These are phyloP conservation scores for Cerceris rybyensis DNA, from an alignment of 2,888 invertebrate species.

Conservation along the genomic window DNA sequence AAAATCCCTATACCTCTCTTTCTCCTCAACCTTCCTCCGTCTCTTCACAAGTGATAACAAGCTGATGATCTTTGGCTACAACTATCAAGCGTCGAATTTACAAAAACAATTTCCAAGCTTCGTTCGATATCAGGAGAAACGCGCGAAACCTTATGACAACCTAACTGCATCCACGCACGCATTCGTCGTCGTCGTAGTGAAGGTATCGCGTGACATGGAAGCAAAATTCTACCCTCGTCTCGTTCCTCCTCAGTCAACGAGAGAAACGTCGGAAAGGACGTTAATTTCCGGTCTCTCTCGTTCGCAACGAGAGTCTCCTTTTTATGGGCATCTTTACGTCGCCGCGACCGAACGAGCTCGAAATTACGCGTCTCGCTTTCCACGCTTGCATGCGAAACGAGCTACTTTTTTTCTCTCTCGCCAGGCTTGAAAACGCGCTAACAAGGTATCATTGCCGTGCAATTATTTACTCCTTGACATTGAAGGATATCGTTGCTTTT, in stretches of 20 bases:
- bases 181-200: slow-evolving; percentile 29
- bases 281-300: slow-evolving; percentile 63
- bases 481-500: slow-evolving; percentile 1
- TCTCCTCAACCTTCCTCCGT: no score
- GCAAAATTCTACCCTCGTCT: slow-evolving; percentile 24
- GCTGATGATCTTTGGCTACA: no score
- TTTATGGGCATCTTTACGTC: slow-evolving; percentile 58
- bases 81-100: no score
- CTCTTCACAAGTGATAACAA: no score
- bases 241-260: slow-evolving; percentile 13
- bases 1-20: no score
- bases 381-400: slow-evolving; percentile 45
- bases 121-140: neutral
- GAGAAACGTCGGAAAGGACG: slow-evolving; percentile 52
- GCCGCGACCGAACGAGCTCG: slow-evolving; percentile 50
- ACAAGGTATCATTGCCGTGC: slow-evolving; percentile 27
- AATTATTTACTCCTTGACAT: slow-evolving; percentile 1
- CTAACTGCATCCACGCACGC: slow-evolving; percentile 12
- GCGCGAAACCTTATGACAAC: slow-evolving; percentile 20
- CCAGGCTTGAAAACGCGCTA: slow-evolving; percentile 15
- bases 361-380: slow-evolving; percentile 54
- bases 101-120: neutral
- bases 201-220: slow-evolving; percentile 20
- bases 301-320: slow-evolving; percentile 50
- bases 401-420: slow-evolving; percentile 1